These are phyloP conservation scores for Podocnemis expansa DNA, from an alignment of 2,113 vertebrate genomes.

Conservation along the genomic window DNA sequence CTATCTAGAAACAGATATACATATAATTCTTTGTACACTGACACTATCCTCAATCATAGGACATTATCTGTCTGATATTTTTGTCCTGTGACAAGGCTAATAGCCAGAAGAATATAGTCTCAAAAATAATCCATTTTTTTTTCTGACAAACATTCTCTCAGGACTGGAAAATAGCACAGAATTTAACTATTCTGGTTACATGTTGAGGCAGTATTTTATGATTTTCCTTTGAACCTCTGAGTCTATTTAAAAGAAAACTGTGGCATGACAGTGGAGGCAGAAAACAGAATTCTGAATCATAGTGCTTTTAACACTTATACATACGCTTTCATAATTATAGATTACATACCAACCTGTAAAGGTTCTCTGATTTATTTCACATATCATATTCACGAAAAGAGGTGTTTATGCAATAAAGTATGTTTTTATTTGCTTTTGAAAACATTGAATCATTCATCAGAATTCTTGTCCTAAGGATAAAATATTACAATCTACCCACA, in stretches of 20 bases:
- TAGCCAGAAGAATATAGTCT: background rate
- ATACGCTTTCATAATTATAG: background rate
- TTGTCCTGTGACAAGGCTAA: background rate
- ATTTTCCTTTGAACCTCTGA: background rate
- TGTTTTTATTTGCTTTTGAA: background rate
- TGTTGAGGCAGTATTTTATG: background rate
- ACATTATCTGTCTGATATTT: background rate
- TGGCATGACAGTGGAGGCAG: background rate
- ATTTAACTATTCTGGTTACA: background rate
- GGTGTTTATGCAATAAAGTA: background rate
- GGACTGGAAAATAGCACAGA: background rate
- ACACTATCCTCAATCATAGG: background rate
- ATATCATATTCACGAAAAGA: background rate
- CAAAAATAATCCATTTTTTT: background rate
- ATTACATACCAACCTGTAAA: background rate
- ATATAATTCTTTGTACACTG: background rate
- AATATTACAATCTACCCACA: background rate
- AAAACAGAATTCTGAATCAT: background rate
- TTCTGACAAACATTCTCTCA: background rate
- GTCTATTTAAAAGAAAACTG: background rate
- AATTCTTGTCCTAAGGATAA: constrained; percentile 10
- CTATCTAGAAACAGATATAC: background rate
- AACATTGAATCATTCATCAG: background rate
- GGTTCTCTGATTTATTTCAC: background rate
- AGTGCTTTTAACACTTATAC: background rate